Conservation (phyloP, 2,888 invertebrate species). For the Dichetophora obliterata region DNA sequence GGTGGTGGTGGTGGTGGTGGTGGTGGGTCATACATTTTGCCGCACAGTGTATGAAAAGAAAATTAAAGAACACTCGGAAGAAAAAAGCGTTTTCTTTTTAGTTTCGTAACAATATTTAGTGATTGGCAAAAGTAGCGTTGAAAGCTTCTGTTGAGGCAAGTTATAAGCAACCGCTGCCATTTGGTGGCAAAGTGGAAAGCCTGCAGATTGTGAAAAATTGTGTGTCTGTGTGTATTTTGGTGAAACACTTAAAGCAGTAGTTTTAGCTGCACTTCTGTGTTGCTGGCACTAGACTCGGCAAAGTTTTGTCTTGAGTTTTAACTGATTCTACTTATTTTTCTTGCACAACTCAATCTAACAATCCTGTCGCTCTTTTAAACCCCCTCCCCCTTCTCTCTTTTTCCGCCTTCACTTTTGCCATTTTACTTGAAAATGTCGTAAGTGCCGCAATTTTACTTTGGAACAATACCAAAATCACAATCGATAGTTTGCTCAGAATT, state of each 20-base stretch:
- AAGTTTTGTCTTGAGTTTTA: conserved; percentile 37
- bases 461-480: conserved; percentile 19
- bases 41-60: no score
- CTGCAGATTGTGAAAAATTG: background rate
- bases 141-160: no score
- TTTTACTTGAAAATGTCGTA: background rate
- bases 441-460: background rate
- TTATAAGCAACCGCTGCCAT: background rate
- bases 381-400: no score
- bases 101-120: conserved; percentile 16
- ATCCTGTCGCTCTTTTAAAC: no score
- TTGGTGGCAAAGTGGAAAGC: background rate
- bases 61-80: no score
- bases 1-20: no score
- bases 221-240: background rate
- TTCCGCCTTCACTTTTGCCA: no score
- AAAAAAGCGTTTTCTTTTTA: no score
- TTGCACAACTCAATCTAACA: background rate
- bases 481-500: conserved; percentile 7
- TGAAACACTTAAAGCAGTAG: background rate
- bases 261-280: conserved; percentile 35
- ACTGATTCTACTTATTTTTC: conserved; percentile 30
- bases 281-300: conserved; percentile 35
- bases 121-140: conserved; percentile 3
- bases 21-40: no score